These are phyloP conservation scores for Lepidothrix coronata DNA, from an alignment of 2,113 vertebrate species.

Conservation along the genomic window DNA sequence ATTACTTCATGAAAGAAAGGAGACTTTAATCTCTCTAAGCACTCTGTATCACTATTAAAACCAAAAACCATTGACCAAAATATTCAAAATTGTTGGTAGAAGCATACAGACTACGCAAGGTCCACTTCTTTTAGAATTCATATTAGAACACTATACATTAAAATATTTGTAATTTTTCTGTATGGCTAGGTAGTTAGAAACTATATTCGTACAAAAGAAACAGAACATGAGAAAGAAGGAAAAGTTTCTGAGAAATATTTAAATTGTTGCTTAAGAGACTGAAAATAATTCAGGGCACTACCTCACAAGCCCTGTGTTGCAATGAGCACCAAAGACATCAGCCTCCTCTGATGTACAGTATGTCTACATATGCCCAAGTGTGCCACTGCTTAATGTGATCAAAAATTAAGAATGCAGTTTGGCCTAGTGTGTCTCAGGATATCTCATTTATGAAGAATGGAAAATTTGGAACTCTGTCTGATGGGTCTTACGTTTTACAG, in stretches of 20 bases:
- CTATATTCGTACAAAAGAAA: not conserved
- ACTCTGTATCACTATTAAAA: not conserved
- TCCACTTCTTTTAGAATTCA: not conserved
- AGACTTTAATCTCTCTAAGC: not conserved
- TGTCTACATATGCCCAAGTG: too few relatives aligned
- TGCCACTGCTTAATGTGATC: not conserved
- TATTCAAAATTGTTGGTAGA: not conserved
- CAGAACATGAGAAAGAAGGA: not conserved
- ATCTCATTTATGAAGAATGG: not conserved
- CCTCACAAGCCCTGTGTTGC: not conserved
- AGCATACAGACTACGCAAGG: not conserved
- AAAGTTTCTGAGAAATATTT: not conserved
- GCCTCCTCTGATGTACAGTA: accelerated
- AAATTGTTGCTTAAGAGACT: not conserved
- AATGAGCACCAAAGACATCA: not conserved
- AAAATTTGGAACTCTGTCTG: not conserved
- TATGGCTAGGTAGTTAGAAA: not conserved
- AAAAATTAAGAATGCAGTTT: not conserved
- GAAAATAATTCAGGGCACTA: not conserved
- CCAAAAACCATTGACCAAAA: not conserved
- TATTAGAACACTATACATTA: not conserved
- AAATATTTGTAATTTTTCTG: not conserved
- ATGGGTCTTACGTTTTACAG: not conserved
- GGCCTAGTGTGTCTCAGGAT: not conserved
- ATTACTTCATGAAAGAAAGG: not conserved